phyloP scores from a whole-genome alignment of 1,140 invertebrate genomes.

The Drosophila seguyi region DNA sequence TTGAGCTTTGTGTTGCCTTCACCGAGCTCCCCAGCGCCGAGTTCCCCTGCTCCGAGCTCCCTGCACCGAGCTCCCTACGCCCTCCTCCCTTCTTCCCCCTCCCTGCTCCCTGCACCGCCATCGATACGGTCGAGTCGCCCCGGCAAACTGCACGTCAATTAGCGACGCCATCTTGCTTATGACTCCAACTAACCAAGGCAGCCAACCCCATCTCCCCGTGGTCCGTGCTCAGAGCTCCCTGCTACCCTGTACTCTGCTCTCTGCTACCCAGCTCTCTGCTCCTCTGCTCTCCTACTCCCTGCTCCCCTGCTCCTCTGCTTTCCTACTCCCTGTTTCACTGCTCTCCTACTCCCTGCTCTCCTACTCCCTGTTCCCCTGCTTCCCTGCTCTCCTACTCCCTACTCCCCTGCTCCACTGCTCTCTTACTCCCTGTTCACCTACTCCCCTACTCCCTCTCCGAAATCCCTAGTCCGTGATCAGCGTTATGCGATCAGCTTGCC shows the following conservation, averaged over 20 bases:
- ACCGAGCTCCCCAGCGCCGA: neutral
- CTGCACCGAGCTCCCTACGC: neutral
- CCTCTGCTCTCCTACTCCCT: neutral
- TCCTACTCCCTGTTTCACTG: too few relatives aligned
- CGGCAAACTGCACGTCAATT: slow-evolving; percentile 66
- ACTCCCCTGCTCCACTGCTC: too few relatives aligned
- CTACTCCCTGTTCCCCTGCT: too few relatives aligned
- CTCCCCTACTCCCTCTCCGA: too few relatives aligned
- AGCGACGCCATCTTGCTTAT: slow-evolving; percentile 76
- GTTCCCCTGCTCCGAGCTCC: neutral
- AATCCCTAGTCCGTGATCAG: neutral
- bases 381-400: neutral
- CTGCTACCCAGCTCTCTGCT: too few relatives aligned
- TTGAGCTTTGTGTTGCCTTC: too few relatives aligned
- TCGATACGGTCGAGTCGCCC: slow-evolving; percentile 64
- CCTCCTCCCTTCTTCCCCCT: neutral
- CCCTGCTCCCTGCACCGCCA: neutral
- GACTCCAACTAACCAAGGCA: slow-evolving; percentile 60
- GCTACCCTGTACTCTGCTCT: neutral
- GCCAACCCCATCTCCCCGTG: slow-evolving; percentile 7
- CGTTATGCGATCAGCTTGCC: neutral
- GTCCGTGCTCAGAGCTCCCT: neutral
- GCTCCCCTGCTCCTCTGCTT: neutral
- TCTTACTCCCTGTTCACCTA: too few relatives aligned
- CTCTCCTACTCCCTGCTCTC: neutral